Evolutionary conservation across 2,113 vertebrate species (phyloP).

Genomic region (Phoxinus phoxinus): DNA sequence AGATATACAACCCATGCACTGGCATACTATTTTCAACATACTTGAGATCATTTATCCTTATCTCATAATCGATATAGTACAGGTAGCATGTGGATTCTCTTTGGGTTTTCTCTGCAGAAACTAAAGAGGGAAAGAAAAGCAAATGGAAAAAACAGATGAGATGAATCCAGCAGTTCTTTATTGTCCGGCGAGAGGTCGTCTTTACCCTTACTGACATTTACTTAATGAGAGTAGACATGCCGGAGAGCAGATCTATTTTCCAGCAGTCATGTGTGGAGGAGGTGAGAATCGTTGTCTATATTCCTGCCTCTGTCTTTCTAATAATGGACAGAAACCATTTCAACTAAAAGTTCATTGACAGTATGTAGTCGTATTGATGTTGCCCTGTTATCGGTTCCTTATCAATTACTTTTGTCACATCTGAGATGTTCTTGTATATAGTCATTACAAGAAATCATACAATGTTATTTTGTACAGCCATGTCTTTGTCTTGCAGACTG

Average conservation of each 20-base stretch:
- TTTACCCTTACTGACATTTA: constrained; percentile 46
- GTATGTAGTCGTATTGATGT: neutral
- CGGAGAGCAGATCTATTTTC: constrained; percentile 30
- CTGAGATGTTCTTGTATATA: neutral
- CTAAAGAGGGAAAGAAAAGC: neutral
- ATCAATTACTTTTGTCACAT: neutral
- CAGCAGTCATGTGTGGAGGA: constrained; percentile 18
- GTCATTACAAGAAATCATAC: neutral
- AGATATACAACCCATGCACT: neutral
- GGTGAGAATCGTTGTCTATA: constrained; percentile 11
- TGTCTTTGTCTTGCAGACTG: neutral
- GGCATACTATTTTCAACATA: neutral
- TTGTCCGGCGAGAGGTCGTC: constrained; percentile 32
- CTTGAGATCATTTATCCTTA: neutral
- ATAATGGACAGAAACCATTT: neutral
- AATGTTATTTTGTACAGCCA: neutral
- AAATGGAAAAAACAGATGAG: neutral
- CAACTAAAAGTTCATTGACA: neutral
- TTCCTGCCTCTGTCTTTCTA: neutral
- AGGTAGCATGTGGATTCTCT: neutral
- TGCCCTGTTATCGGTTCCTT: neutral
- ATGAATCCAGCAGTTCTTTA: constrained; percentile 10
- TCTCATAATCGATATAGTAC: neutral
- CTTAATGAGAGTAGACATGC: constrained; percentile 43
- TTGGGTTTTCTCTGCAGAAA: neutral